Evolutionary conservation across 2,888 invertebrate genomes (phyloP).

Genomic region (Calameuta idolon): DNA sequence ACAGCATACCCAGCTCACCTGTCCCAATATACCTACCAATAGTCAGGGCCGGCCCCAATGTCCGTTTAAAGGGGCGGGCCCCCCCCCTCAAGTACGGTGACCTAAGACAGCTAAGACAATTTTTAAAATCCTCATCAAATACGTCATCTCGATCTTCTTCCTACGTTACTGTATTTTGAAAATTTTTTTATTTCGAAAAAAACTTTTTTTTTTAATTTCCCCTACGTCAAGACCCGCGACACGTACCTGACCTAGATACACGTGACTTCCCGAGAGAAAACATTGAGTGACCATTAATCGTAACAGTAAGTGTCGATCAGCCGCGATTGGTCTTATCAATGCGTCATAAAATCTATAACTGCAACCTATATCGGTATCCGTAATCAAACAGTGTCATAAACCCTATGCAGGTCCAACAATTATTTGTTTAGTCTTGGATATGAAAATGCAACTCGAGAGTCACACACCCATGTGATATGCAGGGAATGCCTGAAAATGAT

Average conservation of each 20-base stretch:
- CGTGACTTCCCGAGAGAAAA: not conserved
- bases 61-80: not conserved
- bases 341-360: not conserved
- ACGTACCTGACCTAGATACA: not conserved
- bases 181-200: not conserved
- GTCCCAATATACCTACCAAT: conserved; percentile 34
- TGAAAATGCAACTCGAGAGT: not conserved
- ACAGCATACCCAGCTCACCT: conserved; percentile 38
- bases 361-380: not conserved
- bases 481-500: not conserved
- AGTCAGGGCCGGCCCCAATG: conserved; percentile 7
- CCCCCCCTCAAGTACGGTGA: not conserved
- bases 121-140: not conserved
- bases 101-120: not conserved
- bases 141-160: not conserved
- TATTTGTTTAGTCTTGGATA: not conserved
- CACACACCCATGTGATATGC: not conserved
- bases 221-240: not conserved
- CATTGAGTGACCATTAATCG: not conserved
- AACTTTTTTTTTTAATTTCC: not conserved
- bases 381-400: not conserved
- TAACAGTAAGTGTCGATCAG: not conserved
- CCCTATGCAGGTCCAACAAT: not conserved
- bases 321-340: not conserved
- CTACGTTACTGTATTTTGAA: no score